Evolutionary conservation across 1,140 invertebrate genomes (phyloP), one percentile per base, ranked within the genome.

Genomic region (Bombus fervidus): DNA sequence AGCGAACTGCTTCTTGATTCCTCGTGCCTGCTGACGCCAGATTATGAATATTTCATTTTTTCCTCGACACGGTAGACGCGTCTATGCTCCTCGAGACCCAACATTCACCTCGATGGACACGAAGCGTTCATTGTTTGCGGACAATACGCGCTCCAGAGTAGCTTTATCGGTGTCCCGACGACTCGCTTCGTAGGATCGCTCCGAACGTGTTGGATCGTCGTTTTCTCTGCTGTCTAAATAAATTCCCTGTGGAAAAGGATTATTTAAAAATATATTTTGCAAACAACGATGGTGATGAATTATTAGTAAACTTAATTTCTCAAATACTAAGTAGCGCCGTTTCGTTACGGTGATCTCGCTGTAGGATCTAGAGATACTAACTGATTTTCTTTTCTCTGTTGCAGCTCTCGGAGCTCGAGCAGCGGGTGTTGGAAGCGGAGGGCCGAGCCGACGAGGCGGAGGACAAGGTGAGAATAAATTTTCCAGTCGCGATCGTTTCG

Each of bases 351-450:
- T 22, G 5, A 39, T 39, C 37, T 39, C 37, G 6, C 8, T 39
- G 47, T 53, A 53, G 47, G 8, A 22, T 53, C 47, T 53, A 39
- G 12, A 39, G 37, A 39, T 13, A 15, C 22, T 76, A 78, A 64
- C 73, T 37, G 37, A 74, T 69, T 94, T 95, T 93, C 91, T 87
- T 94, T 96, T 95, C 96, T 95, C 94, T 98, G 18, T 98, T 94
- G 89, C 96, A 98, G 98, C 96, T 99, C 95, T 97, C 98, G 93
- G 98, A 98, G 96, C 96, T 98, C 95, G 98, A 98, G 94, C 97
- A 98, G 93, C 96, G 98, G 90, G 98, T 98, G 92, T 96, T 98
- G 93, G 98, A 98, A 95, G 98, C 98, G 85, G 98, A 99, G 95
- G 97, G 97, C 87, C 96, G 98, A 91, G 98, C 98, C 62, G 98